Percentiles rank a stretch among this genome's conserved stretches.
These are phyloP conservation scores for Emydocephalus ijimae DNA, from an alignment of 2,113 vertebrate species.

Conservation along the genomic window DNA sequence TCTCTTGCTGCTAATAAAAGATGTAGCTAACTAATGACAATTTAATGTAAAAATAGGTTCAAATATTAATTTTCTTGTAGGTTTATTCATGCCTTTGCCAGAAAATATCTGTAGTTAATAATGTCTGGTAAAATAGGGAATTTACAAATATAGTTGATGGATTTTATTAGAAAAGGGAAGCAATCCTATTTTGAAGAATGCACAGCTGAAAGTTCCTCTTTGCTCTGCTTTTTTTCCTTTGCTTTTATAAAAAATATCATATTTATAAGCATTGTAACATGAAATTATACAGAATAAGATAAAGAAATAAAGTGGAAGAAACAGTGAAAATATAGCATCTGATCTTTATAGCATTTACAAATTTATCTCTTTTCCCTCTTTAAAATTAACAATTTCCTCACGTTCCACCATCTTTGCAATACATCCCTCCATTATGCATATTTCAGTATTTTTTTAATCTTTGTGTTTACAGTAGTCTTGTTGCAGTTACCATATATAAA, in stretches of 20 bases:
- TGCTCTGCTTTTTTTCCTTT: no score
- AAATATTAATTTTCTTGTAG: slow-evolving; percentile 12
- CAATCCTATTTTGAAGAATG: neutral
- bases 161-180: slow-evolving; percentile 33
- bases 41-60: slow-evolving; percentile 18
- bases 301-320: neutral
- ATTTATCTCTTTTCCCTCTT: no score
- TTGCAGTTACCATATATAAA: neutral
- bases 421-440: neutral
- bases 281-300: neutral
- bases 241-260: neutral
- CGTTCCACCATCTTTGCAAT: neutral
- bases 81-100: slow-evolving; percentile 2
- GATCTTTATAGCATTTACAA: no score
- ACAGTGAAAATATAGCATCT: neutral
- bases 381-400: no score
- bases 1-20: slow-evolving; percentile 12
- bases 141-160: neutral
- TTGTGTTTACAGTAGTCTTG: neutral
- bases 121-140: neutral
- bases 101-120: slow-evolving; percentile 20
- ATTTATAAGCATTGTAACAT: neutral
- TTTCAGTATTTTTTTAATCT: neutral
- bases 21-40: neutral
- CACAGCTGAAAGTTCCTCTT: neutral